Base-by-base conservation (phyloP, 2,888 invertebrate species). In the Tenthredo mesomela region DNA sequence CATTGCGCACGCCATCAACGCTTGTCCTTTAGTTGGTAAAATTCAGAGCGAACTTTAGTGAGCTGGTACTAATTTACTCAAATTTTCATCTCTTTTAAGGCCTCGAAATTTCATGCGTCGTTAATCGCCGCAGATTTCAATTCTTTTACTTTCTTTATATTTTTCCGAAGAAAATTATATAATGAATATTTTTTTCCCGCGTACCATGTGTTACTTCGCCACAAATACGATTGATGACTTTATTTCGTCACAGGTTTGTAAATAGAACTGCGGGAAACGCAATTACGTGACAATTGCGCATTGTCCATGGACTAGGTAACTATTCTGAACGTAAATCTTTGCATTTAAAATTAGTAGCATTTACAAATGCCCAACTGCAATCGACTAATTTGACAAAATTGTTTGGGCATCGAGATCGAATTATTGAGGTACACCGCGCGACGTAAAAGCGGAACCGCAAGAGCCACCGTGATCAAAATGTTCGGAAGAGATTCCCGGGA, bases 311-410 rank as follows among this genome's bases (percentile, higher is more conserved):
- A 18, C 25, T 50, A 2, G 54, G 2, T 29, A 54, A 29, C 29
- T 54, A 33, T 54, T 54, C 47, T 2, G 18, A 54, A 50, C 15
- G 77, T 29, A 54, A 77, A 77, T 18, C 77, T 77, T 77, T 77
- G 54, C 77, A 33, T 29, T 77, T 77, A 29, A 12, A 77, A 77
- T 77, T 77, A 77, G 47, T 18, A 12, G 50, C 21, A 40, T 71
- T 71, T 43, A 71, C 43, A 21, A 43, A 71, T 40, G 7, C 21
- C 15, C 37, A 21, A 58, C 58, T 40, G 58, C 21, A 37, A n/a
- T 33, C 15, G 80, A 80, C 80, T 61, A 61, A 61, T 80, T 80
- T 37, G 58, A 61, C 80, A 40, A 61, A 61, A 80, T 80, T 80
- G 80, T 61, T 80, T 61, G 37, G 58, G 40, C 21, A 21, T 61